These are phyloP conservation scores for Molossus alvarezi DNA, from an alignment of 2,797 vertebrate genomes.

Conservation along the genomic window DNA sequence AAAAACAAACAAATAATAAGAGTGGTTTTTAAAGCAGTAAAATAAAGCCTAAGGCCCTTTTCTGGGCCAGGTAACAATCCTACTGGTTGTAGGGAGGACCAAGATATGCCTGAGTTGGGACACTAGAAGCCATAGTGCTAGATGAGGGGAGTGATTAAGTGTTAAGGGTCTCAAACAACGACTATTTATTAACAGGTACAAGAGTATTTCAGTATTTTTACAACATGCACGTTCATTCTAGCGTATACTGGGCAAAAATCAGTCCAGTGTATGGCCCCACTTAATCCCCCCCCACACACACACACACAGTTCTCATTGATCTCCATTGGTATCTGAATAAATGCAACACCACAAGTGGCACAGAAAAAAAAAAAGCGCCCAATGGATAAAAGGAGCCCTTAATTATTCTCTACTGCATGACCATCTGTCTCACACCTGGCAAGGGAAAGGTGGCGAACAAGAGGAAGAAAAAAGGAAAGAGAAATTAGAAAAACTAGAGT, in stretches of 20 bases:
- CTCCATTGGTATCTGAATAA: neutral
- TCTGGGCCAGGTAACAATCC: neutral
- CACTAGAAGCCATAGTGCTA: neutral
- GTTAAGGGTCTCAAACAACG: neutral
- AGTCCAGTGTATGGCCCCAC: neutral
- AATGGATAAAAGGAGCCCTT: neutral
- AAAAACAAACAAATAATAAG: slow-evolving; percentile 41
- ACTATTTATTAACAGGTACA: neutral
- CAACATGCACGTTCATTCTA: neutral
- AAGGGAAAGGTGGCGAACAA: neutral
- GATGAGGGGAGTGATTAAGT: neutral
- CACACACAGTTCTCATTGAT: neutral
- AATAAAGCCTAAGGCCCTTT: neutral
- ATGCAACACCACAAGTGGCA: neutral
- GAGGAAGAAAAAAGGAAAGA: slow-evolving; percentile 28
- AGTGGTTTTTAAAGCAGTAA: neutral
- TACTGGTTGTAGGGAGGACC: too few relatives aligned
- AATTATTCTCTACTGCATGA: slow-evolving; percentile 4
- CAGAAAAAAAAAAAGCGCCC: slow-evolving; percentile 41
- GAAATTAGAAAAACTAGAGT: slow-evolving; percentile 62
- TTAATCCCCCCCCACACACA: too few relatives aligned
- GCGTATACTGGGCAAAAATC: neutral
- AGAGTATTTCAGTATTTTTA: slow-evolving; percentile 64
- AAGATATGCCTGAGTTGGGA: neutral
- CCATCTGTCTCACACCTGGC: slow-evolving; percentile 56